Evolutionary conservation across 2,888 invertebrate genomes (phyloP).

Genomic region (Notocelia uddmanniana): DNA sequence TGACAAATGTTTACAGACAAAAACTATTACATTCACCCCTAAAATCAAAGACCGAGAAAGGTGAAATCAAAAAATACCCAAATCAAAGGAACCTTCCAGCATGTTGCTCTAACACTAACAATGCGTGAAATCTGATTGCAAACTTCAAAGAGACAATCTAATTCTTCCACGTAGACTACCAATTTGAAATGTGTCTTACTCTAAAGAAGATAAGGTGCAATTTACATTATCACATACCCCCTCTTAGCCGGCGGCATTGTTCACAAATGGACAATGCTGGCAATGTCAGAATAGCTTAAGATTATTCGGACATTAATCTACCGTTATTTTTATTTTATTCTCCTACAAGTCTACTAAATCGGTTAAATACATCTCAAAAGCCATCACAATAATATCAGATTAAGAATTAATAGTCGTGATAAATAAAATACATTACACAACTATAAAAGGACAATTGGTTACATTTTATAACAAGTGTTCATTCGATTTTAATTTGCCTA

Average conservation of each 20-base stretch:
- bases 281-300: slow-evolving; percentile 51
- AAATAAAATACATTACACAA: no score
- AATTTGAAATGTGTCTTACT: slow-evolving; percentile 47
- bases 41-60: slow-evolving; percentile 71
- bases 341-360: neutral
- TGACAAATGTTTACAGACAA: slow-evolving; percentile 15
- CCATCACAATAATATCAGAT: no score
- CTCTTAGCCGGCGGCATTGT: slow-evolving; percentile 53
- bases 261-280: slow-evolving; percentile 58
- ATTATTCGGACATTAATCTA: slow-evolving; percentile 8
- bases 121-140: slow-evolving; percentile 83
- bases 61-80: slow-evolving; percentile 83
- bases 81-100: slow-evolving; percentile 81
- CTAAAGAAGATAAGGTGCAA: slow-evolving; percentile 47
- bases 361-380: no score
- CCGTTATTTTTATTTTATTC: neutral
- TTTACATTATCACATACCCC: slow-evolving; percentile 49
- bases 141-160: slow-evolving; percentile 75
- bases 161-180: slow-evolving; percentile 46
- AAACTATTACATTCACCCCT: slow-evolving; percentile 51
- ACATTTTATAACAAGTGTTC: no score
- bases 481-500: no score
- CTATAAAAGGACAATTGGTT: no score
- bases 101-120: slow-evolving; percentile 81
- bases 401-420: no score